These are phyloP conservation scores for Myotis daubentonii DNA, from an alignment of 2,797 vertebrate species.

Conservation along the genomic window DNA sequence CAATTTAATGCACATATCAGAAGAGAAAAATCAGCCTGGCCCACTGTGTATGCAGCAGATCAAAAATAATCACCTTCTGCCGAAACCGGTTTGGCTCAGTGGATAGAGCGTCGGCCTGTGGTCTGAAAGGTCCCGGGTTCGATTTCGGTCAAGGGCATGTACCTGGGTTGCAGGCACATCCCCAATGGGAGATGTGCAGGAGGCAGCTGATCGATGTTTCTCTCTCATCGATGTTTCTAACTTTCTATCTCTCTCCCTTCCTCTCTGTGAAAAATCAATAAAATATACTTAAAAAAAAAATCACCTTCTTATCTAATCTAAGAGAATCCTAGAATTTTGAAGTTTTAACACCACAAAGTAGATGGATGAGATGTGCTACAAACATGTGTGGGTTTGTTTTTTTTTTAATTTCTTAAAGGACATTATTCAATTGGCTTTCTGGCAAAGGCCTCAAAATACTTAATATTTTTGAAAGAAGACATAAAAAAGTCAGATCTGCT, in stretches of 20 bases:
- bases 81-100: too few species aligned
- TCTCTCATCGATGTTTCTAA: too few species aligned
- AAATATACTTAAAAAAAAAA: too few species aligned
- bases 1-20: neutral
- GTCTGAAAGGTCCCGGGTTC: too few species aligned
- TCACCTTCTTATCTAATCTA: constrained; percentile 28
- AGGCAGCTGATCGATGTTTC: too few species aligned
- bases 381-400: neutral
- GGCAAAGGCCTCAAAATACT: constrained; percentile 28
- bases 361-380: neutral
- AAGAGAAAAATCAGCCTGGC: constrained; percentile 50
- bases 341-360: neutral
- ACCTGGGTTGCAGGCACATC: too few species aligned
- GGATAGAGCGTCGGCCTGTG: too few species aligned
- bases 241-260: too few species aligned
- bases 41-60: neutral
- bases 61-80: constrained; percentile 55
- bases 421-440: neutral
- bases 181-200: too few species aligned
- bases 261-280: too few species aligned
- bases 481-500: constrained; percentile 58
- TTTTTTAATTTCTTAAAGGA: constrained; percentile 43
- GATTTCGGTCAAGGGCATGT: too few species aligned
- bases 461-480: constrained; percentile 14
- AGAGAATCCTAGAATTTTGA: constrained; percentile 36